These are phyloP conservation scores for Rhamphomyia laevipes DNA, from an alignment of 2,888 invertebrate genomes.

Conservation along the genomic window DNA sequence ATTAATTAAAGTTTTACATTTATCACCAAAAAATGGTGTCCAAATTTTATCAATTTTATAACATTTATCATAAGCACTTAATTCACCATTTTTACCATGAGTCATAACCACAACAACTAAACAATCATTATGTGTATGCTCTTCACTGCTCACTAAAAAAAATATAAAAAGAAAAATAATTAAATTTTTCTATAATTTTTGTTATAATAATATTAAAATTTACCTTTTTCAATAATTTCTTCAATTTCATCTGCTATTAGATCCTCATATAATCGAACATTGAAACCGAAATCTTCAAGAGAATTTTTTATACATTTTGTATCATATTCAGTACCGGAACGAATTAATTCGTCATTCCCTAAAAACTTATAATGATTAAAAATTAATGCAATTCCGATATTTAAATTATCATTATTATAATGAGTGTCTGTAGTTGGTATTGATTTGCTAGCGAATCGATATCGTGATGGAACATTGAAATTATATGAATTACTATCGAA, in stretches of 20 bases:
- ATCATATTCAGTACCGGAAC: slow-evolving; percentile 47
- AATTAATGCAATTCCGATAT: slow-evolving; percentile 44
- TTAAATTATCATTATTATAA: slow-evolving; percentile 41
- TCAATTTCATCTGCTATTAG: slow-evolving; percentile 36
- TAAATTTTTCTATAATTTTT: background rate
- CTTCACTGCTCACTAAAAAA: slow-evolving; percentile 37
- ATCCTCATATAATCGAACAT: slow-evolving; percentile 39
- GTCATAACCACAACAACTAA: slow-evolving; percentile 49
- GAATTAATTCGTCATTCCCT: slow-evolving; percentile 26
- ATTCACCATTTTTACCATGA: slow-evolving; percentile 49
- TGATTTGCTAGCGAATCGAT: too few relatives aligned
- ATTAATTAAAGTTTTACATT: slow-evolving; percentile 46
- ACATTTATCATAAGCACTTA: slow-evolving; percentile 46
- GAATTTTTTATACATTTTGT: slow-evolving; percentile 37
- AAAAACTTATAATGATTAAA: slow-evolving; percentile 46
- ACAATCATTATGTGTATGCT: slow-evolving; percentile 49
- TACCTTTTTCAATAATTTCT: slow-evolving; percentile 24
- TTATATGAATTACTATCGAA: too few relatives aligned
- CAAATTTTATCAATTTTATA: slow-evolving; percentile 48
- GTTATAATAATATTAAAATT: background rate
- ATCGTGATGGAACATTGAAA: too few relatives aligned
- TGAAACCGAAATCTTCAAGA: slow-evolving; percentile 39
- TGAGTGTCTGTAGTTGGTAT: slow-evolving; percentile 27
- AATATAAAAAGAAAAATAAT: slow-evolving; percentile 12
- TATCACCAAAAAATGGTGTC: slow-evolving; percentile 45